Base-by-base conservation (phyloP, 2,113 vertebrate species). In the Coturnix japonica region DNA sequence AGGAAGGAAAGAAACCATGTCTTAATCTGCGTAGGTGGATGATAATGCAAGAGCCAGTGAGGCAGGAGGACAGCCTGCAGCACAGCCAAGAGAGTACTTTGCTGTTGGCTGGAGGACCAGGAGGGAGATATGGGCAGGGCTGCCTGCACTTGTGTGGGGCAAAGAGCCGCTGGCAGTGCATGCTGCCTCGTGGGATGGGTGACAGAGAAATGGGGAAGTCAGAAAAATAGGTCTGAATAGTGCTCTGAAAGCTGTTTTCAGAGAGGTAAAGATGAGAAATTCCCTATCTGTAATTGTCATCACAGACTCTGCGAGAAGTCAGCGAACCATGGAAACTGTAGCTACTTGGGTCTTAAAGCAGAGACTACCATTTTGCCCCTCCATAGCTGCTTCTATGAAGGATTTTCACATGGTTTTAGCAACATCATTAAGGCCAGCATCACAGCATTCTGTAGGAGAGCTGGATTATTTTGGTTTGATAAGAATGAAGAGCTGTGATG, bases 61-160 rank as follows among this genome's bases (percentile, higher is more conserved):
- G 54, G 64, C 75, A 56, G 39, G 75, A 54, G 65, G 81, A 51
- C 21, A 43, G 5, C 14, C 59, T 33, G 43, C 0, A 0, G 26
- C 13, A 60, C 30, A 57, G 35, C 53, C 47, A 30, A 43, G 0
- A 4, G 47, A 25, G 0, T 69, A 6, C 14, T 47, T 3, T 31
- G 15, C 56, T 31, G 51, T 6, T 6, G 37, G 21, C 70, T 43
- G 51, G 25, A 25, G 51, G 6, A 12, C 51, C 26, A 26, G 47
- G 43, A 22, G 25, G 43, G 20, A 46, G 12, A 19, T 46, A 64
- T 1, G 2, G 37, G 43, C 39, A 65, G 1, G 25, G 33, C 54
- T 25, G n/a, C 39, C 21, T 6, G 7, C 2, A 28, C 53, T 75
- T 7, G 4, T 3, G 51, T 3, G 4, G 51, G n/a, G 44, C 8